Percentiles rank a stretch among this genome's conserved stretches.
Evolutionary conservation across 1,140 invertebrate genomes (phyloP).

Genomic region (Calliphora vicina): DNA sequence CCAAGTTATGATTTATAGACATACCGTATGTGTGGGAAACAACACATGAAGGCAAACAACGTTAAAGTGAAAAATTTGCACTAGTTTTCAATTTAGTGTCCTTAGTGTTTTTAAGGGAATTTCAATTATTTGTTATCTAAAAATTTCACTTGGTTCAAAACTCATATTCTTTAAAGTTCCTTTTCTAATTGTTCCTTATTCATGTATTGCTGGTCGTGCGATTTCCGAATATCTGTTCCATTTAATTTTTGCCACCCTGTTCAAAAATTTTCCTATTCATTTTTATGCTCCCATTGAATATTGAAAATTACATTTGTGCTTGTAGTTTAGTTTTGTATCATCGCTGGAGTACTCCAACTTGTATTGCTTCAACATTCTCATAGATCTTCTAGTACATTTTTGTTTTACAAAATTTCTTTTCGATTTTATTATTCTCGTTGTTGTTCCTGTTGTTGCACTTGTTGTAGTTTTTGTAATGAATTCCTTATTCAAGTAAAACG

Average conservation of each 20-base stretch:
- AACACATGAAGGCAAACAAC: no score
- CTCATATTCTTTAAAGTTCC: no score
- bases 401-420: not conserved
- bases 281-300: constrained; percentile 24
- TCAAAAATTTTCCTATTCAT: not conserved
- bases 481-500: constrained; percentile 14
- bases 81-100: no score
- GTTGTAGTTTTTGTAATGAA: not conserved
- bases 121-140: no score
- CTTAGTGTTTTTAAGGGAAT: no score
- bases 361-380: not conserved
- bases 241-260: not conserved
- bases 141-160: no score
- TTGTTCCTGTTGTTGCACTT: not conserved
- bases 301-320: constrained; percentile 29
- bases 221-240: not conserved
- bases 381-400: not conserved
- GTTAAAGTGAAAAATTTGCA: no score
- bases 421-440: not conserved
- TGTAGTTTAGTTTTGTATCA: not conserved
- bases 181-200: no score
- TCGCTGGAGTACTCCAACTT: not conserved
- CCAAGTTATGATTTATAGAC: no score
- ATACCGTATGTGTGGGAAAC: no score
- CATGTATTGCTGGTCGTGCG: no score